These are phyloP conservation scores for Drosophila busckii DNA, from an alignment of 1,140 invertebrate species.

Conservation along the genomic window DNA sequence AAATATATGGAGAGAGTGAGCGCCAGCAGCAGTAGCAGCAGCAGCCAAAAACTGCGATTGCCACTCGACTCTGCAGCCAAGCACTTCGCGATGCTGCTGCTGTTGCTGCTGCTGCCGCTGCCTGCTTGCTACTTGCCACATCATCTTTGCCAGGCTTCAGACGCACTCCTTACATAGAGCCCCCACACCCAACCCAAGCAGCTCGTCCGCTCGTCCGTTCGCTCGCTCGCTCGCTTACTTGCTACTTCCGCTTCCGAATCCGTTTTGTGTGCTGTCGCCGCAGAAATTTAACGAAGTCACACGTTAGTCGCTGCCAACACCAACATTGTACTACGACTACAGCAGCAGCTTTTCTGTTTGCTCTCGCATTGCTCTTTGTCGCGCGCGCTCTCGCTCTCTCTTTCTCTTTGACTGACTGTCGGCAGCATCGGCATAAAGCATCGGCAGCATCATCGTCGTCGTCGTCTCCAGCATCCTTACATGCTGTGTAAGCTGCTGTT, in stretches of 20 bases:
- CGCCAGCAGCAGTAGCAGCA: too few species aligned
- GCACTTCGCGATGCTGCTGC: too few species aligned
- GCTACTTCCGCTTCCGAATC: conserved; percentile 76
- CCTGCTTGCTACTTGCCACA: too few species aligned
- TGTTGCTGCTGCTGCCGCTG: too few species aligned
- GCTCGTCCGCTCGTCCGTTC: conserved; percentile 3
- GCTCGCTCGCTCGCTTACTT: conserved; percentile 68
- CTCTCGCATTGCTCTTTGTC: conserved; percentile 3
- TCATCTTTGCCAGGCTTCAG: too few species aligned
- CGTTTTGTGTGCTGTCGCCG: conserved; percentile 76
- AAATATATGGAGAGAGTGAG: too few species aligned
- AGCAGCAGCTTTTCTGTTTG: conserved; percentile 4
- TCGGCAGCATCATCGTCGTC: conserved; percentile 11
- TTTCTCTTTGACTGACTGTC: conserved; percentile 28
- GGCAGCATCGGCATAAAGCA: conserved; percentile 19
- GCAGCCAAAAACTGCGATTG: too few species aligned
- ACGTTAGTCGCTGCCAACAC: conserved; percentile 49
- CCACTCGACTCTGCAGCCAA: too few species aligned
- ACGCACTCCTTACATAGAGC: conserved; percentile 6
- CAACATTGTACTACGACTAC: conserved; percentile 3
- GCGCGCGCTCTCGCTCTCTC: conserved; percentile 8
- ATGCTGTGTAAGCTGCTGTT: not conserved
- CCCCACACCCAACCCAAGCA: not conserved
- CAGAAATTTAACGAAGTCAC: conserved; percentile 77
- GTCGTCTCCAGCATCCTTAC: conserved; percentile 50